Evolutionary conservation across 2,797 vertebrate species (phyloP).

Genomic region (Ara ararauna): DNA sequence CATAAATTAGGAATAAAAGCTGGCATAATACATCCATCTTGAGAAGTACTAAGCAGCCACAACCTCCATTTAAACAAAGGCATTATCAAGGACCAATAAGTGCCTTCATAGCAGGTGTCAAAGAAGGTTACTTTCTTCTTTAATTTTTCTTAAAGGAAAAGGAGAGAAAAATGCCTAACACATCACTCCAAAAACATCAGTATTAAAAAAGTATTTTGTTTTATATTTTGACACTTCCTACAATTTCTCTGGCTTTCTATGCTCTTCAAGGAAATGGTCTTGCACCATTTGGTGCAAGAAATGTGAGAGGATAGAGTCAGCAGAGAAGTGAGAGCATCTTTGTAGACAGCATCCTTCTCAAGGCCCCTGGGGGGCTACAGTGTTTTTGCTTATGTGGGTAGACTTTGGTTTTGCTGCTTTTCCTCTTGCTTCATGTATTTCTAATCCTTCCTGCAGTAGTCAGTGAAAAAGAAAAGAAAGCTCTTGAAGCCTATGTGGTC

Average conservation of each 20-base stretch:
- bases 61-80: slow-evolving; percentile 2
- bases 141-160: slow-evolving; percentile 2
- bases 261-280: neutral
- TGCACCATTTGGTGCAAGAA: slow-evolving; percentile 1
- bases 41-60: neutral
- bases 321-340: neutral
- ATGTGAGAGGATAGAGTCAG: neutral
- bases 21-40: neutral
- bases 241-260: neutral
- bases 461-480: neutral
- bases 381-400: neutral
- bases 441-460: neutral
- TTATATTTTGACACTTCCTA: neutral
- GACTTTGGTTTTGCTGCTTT: neutral
- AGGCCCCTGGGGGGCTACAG: neutral
- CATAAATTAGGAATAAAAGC: slow-evolving; percentile 19
- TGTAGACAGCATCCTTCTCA: neutral
- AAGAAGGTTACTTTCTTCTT: neutral
- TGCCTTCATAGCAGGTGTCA: neutral
- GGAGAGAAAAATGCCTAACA: neutral
- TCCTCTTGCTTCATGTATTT: neutral
- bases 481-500: neutral
- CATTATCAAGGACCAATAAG: neutral
- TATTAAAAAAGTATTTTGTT: neutral
- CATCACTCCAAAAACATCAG: neutral